phyloP scores from a whole-genome alignment of 2,888 invertebrate genomes.

The Drosophila greeni region DNA sequence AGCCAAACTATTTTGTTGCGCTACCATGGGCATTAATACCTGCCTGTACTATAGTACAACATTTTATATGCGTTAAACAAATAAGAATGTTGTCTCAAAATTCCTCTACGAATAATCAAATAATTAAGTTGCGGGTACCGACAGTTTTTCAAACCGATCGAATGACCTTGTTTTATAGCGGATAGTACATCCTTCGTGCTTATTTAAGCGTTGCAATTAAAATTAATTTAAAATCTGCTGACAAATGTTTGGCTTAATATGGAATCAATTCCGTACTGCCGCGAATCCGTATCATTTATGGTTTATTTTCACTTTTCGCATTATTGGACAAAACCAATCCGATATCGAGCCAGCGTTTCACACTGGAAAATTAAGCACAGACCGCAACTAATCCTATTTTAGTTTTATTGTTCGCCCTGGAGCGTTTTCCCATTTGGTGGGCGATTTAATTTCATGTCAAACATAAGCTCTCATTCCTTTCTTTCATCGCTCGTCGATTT shows the following conservation, averaged over 20 bases:
- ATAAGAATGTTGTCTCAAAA: no score
- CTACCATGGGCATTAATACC: no score
- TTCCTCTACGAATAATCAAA: no score
- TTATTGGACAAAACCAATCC: conserved; percentile 33
- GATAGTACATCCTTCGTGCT: background rate
- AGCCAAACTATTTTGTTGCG: no score
- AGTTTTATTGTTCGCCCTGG: conserved; percentile 48
- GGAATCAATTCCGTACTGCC: background rate
- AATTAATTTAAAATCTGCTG: background rate
- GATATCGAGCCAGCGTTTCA: conserved; percentile 33
- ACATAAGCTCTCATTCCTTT: conserved; percentile 45
- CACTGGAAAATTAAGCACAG: conserved; percentile 52
- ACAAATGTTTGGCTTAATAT: conserved; percentile 4
- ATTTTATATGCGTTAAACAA: no score
- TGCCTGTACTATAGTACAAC: no score
- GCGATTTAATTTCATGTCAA: conserved; percentile 57
- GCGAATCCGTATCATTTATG: conserved; percentile 4
- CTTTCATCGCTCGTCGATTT: conserved; percentile 10
- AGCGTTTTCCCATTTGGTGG: conserved; percentile 36
- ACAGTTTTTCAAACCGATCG: no score
- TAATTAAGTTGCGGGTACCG: no score
- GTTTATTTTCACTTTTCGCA: conserved; percentile 40
- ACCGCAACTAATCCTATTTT: conserved; percentile 63
- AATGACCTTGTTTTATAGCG: no score
- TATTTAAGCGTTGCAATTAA: background rate